Base-by-base conservation (phyloP, 2,888 invertebrate species). In the Salticus scenicus region DNA sequence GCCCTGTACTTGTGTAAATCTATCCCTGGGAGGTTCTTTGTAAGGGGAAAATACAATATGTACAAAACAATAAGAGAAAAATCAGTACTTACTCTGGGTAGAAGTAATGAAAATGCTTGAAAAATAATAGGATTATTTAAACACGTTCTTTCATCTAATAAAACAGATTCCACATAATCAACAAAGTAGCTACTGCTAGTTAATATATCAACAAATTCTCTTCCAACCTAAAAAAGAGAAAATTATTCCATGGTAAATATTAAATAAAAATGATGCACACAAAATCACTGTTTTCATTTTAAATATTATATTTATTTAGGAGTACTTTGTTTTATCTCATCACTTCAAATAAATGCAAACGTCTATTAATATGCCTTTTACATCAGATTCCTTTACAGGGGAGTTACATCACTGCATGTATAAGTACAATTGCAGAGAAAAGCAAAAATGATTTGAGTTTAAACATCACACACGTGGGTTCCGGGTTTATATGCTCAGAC, bases 81-180 rank as follows among this genome's bases (percentile, higher is more conserved):
- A 37, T 8, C 30, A 8, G 28, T 7, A 42, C 90, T 89, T 91
- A 96, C 95, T 94, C 97, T 97, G 0, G 97, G 96, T 91, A 97
- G 96, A 91, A 96, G 97, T 87, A 96, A 95, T 89, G 94, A 94
- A 91, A 97, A 93, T 91, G 98, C 97, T 90, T 96, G 95, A 91
- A 95, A 95, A 89, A 97, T 96, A 89, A 95, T 94, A 76, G 94
- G 94, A 90, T 96, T 96, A 88, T 95, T 96, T 12, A 98, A 92
- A 14, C 96, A 96, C 83, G 94, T 94, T 88, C 97, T 93, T 91
- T 98, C 97, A 91, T 97, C 97, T 76, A 96, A 92, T 69, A 98
- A 92, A 28, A 97, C 94, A n/a, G 96, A 95, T 90, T 97, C 97
- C 87, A 97, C 94, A 90, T 97, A 98, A 91, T 97, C 97, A 42